Conservation (phyloP, 2,888 invertebrate genomes). For the Sesamia inferens region DNA sequence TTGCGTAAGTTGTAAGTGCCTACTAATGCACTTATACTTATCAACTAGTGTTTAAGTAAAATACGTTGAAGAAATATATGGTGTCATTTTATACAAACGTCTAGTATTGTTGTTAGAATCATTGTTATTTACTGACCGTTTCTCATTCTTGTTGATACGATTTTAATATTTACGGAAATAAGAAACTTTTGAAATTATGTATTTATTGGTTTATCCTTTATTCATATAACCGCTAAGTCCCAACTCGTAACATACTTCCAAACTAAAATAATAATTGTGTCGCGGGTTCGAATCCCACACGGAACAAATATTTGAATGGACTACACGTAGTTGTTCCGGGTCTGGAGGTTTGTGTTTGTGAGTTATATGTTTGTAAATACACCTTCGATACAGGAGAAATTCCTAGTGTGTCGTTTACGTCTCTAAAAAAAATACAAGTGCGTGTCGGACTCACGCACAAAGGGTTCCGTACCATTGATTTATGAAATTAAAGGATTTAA, state of each 20-base stretch:
- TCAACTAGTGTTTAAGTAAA: constrained; percentile 48
- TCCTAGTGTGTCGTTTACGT: too few relatives aligned
- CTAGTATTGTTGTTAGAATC: background rate
- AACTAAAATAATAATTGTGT: background rate
- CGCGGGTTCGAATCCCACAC: too few relatives aligned
- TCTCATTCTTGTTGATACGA: background rate
- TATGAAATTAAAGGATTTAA: too few relatives aligned
- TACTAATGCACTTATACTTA: constrained; percentile 47
- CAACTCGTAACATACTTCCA: background rate
- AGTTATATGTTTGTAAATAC: too few relatives aligned
- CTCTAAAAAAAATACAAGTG: too few relatives aligned
- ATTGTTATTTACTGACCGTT: constrained; percentile 4
- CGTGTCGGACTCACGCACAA: too few relatives aligned
- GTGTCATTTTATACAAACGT: constrained; percentile 17
- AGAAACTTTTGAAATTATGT: background rate
- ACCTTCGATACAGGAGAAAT: too few relatives aligned
- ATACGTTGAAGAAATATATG: constrained; percentile 19
- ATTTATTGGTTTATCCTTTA: background rate
- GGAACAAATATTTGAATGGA: too few relatives aligned
- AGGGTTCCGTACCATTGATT: too few relatives aligned
- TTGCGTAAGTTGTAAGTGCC: constrained; percentile 63
- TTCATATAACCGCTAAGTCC: background rate
- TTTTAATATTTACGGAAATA: background rate
- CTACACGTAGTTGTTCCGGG: too few relatives aligned
- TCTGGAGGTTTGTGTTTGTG: too few relatives aligned